Evolutionary conservation across 2,888 invertebrate species (phyloP).

Genomic region (Tinea trinotella): DNA sequence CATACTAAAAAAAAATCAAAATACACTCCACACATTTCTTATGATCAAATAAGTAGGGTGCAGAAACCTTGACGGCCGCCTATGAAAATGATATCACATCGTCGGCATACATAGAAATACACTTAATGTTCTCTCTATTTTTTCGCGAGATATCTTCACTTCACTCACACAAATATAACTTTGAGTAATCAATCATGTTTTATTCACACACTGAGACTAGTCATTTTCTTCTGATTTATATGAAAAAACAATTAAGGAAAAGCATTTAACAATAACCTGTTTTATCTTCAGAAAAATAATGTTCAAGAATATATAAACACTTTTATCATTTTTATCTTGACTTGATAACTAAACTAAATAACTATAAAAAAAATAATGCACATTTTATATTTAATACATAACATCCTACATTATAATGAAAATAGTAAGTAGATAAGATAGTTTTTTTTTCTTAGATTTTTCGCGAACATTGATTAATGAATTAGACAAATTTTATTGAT

Average conservation of each 20-base stretch:
- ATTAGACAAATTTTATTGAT: too few species aligned
- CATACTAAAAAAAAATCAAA: neutral
- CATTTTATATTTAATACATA: too few species aligned
- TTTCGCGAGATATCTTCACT: slow-evolving; percentile 52
- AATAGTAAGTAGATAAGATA: too few species aligned
- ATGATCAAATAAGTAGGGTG: slow-evolving; percentile 42
- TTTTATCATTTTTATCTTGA: too few species aligned
- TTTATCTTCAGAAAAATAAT: too few species aligned
- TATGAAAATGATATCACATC: slow-evolving; percentile 64
- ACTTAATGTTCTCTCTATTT: slow-evolving; percentile 60
- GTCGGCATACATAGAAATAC: slow-evolving; percentile 63
- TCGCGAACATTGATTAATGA: too few species aligned
- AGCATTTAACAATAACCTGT: neutral
- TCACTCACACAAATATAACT: slow-evolving; percentile 31
- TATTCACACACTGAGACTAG: slow-evolving; percentile 23
- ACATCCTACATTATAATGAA: too few species aligned
- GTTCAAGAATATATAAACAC: too few species aligned
- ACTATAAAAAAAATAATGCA: too few species aligned
- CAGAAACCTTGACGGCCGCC: slow-evolving; percentile 44
- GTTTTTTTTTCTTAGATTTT: too few species aligned
- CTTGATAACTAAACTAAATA: too few species aligned
- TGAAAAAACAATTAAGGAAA: slow-evolving; percentile 4
- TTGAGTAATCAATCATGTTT: slow-evolving; percentile 53
- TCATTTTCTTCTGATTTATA: neutral
- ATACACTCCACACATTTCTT: slow-evolving; percentile 34